Evolutionary conservation across 2,888 invertebrate genomes (phyloP).

Genomic region (Patella pellucida): DNA sequence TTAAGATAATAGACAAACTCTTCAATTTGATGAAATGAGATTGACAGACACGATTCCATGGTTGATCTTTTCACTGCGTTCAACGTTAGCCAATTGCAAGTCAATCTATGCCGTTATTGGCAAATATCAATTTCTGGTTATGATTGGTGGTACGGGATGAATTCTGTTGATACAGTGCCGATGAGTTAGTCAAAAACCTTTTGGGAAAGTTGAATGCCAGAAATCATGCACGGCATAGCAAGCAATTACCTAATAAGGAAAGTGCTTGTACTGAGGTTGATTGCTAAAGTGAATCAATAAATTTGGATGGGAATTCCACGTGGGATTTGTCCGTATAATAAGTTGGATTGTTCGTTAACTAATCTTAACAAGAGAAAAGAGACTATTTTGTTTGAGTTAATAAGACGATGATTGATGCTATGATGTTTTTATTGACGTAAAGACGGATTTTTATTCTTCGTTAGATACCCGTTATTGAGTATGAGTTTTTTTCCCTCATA

Average conservation of each 20-base stretch:
- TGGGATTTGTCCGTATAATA: too few species aligned
- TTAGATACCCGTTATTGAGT: too few species aligned
- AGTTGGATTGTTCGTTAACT: too few species aligned
- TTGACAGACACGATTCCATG: not conserved
- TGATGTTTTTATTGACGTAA: too few species aligned
- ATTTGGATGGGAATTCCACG: too few species aligned
- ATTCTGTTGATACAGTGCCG: not conserved
- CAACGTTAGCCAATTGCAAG: not conserved
- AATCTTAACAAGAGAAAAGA: too few species aligned
- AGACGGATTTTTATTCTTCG: too few species aligned
- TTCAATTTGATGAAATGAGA: not conserved
- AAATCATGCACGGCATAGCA: not conserved
- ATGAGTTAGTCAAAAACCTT: not conserved
- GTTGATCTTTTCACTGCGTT: not conserved
- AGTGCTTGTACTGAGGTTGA: not conserved
- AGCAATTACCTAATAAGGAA: slow-evolving; percentile 4
- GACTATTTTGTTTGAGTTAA: too few species aligned
- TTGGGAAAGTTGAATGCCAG: not conserved
- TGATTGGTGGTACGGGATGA: not conserved
- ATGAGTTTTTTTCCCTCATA: too few species aligned
- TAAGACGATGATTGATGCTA: too few species aligned
- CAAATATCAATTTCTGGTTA: slow-evolving; percentile 10
- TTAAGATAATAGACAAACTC: not conserved
- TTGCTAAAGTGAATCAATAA: slow-evolving; percentile 5
- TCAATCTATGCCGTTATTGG: not conserved